Conservation (phyloP, 2,797 vertebrate species). For the Eremophila alpestris region DNA sequence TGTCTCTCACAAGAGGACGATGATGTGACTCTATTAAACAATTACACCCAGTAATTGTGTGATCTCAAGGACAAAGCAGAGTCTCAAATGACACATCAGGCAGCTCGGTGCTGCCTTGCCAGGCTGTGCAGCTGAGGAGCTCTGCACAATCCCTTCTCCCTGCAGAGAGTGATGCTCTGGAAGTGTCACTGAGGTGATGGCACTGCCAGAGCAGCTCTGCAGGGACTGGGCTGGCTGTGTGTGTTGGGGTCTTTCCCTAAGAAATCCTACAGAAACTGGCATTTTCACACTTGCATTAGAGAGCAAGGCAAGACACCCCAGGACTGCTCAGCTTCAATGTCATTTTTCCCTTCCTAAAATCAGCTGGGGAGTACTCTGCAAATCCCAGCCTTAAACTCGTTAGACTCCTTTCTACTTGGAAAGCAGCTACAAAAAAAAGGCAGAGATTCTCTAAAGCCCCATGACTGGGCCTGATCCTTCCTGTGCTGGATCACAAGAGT, state of each 20-base stretch:
- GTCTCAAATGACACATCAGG: background rate
- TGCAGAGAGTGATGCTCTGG: background rate
- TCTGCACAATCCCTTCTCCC: background rate
- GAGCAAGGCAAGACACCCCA: background rate
- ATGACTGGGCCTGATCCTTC: background rate
- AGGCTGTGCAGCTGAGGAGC: background rate
- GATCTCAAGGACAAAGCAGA: slow-evolving; percentile 60
- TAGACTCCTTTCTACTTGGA: background rate
- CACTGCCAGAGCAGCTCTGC: background rate
- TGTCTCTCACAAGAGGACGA: background rate
- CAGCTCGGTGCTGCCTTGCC: background rate
- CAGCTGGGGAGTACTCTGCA: background rate
- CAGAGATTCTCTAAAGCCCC: background rate
- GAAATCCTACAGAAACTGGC: background rate
- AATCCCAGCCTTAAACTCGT: background rate
- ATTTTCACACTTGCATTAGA: background rate
- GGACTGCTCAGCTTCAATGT: background rate
- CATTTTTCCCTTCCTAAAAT: background rate
- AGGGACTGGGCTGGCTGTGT: background rate
- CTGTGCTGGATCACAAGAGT: background rate
- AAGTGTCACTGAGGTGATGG: background rate
- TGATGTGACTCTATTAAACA: slow-evolving; percentile 71
- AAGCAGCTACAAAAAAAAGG: background rate
- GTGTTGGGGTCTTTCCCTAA: background rate
- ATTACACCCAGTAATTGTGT: slow-evolving; percentile 66